phyloP scores from a whole-genome alignment of 2,888 invertebrate species.

The Blomia tropicalis region DNA sequence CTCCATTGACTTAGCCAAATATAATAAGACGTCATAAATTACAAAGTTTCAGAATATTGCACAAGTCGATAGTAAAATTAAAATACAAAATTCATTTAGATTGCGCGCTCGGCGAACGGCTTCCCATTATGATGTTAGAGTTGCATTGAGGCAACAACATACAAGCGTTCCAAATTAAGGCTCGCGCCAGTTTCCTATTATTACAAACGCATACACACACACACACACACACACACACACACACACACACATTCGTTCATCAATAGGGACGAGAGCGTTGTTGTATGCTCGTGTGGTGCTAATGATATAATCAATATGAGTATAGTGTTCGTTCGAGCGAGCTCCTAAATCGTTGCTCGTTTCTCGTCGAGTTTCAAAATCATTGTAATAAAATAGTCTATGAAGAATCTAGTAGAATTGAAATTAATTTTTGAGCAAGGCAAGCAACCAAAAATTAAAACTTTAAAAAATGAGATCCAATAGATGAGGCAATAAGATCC shows the following conservation, averaged over 20 bases:
- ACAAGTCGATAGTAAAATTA: neutral
- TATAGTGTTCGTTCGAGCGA: neutral
- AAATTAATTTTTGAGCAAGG: slow-evolving; percentile 10
- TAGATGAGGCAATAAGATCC: neutral
- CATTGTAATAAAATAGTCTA: too few relatives aligned
- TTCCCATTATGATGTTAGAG: neutral
- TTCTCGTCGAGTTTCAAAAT: neutral
- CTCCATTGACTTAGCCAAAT: too few relatives aligned
- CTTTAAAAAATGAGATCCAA: slow-evolving; percentile 2
- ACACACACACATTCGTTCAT: too few relatives aligned
- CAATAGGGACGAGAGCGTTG: neutral
- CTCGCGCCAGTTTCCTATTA: too few relatives aligned
- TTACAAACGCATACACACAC: too few relatives aligned
- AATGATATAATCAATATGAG: slow-evolving; percentile 11
- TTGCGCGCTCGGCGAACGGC: neutral
- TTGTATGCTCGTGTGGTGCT: neutral
- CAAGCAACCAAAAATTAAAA: neutral
- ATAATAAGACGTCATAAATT: slow-evolving; percentile 10
- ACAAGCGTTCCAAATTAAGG: too few relatives aligned
- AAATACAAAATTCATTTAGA: slow-evolving; percentile 12
- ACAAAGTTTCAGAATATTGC: neutral
- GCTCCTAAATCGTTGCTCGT: neutral
- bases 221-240: too few relatives aligned
- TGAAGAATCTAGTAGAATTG: too few relatives aligned
- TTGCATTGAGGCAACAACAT: slow-evolving; percentile 6